Evolutionary conservation across 2,888 invertebrate species (phyloP).

Genomic region (Monochamus alternatus): DNA sequence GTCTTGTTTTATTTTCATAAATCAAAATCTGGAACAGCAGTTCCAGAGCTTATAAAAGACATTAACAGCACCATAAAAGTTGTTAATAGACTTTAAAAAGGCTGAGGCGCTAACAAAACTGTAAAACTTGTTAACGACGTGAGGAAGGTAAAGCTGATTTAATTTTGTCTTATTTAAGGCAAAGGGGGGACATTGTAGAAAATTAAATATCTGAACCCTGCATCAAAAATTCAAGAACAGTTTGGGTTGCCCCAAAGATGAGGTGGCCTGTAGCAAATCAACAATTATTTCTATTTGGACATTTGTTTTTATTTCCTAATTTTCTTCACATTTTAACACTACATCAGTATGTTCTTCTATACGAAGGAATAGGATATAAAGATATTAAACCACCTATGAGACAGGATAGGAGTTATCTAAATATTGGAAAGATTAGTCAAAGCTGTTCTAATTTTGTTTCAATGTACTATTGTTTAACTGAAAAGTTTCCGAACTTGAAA

Average conservation of each 20-base stretch:
- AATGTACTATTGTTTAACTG: too few species aligned
- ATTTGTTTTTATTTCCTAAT: too few species aligned
- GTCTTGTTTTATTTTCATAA: constrained; percentile 8
- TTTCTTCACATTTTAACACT: too few species aligned
- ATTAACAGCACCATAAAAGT: constrained; percentile 23
- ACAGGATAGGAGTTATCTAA: too few species aligned
- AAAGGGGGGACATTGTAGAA: background rate
- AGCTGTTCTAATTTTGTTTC: too few species aligned
- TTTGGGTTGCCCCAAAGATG: background rate
- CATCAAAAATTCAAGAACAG: background rate
- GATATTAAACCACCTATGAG: too few species aligned
- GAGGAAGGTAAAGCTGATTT: constrained; percentile 14
- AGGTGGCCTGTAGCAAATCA: too few species aligned
- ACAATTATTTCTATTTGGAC: too few species aligned
- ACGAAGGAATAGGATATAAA: too few species aligned
- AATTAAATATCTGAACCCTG: background rate
- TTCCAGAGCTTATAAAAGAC: constrained; percentile 10
- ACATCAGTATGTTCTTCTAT: too few species aligned
- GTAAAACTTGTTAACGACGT: constrained; percentile 28
- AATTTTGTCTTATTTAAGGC: background rate
- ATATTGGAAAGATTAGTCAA: too few species aligned
- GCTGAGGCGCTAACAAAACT: constrained; percentile 24
- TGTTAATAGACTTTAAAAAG: constrained; percentile 26
- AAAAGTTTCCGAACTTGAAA: too few species aligned
- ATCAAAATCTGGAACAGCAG: constrained; percentile 16